A percentile compares a stretch with the other conserved stretches of the same genome.
phyloP scores from a whole-genome alignment of 2,888 invertebrate genomes.

The Chrysomela aeneicollis region DNA sequence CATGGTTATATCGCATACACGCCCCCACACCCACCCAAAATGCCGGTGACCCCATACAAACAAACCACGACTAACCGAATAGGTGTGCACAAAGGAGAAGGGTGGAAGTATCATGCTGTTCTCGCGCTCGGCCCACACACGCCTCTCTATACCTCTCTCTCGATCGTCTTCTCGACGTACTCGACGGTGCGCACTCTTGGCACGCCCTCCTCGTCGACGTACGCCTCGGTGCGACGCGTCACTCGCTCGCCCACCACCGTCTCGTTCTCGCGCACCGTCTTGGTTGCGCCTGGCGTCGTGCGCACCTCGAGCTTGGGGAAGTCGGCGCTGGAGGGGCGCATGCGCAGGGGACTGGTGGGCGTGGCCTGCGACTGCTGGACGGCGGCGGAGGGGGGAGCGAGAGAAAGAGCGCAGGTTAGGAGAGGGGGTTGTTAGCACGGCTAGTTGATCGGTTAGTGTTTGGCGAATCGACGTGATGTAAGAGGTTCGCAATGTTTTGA shows the following conservation, averaged over 20 bases:
- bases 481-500: no score
- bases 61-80: constrained; percentile 55
- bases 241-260: constrained; percentile 89
- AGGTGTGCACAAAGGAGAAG: constrained; percentile 50
- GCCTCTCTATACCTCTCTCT: constrained; percentile 82
- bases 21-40: neutral
- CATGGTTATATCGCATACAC: no score
- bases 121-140: constrained; percentile 34
- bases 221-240: constrained; percentile 86
- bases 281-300: constrained; percentile 81
- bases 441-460: no score
- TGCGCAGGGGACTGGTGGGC: constrained; percentile 62
- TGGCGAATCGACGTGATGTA: no score
- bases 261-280: constrained; percentile 86
- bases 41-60: constrained; percentile 28
- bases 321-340: constrained; percentile 71
- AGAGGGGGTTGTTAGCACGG: neutral
- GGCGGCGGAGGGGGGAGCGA: neutral
- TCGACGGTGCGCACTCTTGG: constrained; percentile 89
- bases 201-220: constrained; percentile 87
- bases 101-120: constrained; percentile 50
- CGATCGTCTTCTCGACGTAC: constrained; percentile 94
- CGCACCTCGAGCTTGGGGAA: constrained; percentile 88
- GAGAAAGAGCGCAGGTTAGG: neutral
- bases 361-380: constrained; percentile 53